Conservation (phyloP, 2,113 vertebrate species). For the Pteronura brasiliensis region DNA sequence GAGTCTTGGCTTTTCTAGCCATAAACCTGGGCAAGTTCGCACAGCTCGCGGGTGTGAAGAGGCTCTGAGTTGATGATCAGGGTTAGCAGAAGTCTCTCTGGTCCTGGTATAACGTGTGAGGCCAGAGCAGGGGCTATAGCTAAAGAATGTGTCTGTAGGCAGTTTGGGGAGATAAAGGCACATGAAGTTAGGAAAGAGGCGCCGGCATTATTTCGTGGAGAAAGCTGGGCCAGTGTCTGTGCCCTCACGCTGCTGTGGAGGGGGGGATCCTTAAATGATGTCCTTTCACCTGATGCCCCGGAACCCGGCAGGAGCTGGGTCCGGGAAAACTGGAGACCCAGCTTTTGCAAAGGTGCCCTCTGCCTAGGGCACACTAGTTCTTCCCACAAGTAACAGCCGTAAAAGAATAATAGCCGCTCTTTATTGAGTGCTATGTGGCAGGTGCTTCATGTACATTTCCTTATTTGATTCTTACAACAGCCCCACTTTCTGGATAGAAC, state of each 20-base stretch:
- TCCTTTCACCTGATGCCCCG: background rate
- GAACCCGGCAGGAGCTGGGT: background rate
- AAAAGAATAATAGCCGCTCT: constrained; percentile 17
- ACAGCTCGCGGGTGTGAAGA: background rate
- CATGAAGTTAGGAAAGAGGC: constrained; percentile 15
- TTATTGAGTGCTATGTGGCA: constrained; percentile 25
- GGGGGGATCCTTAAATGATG: background rate
- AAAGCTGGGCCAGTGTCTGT: background rate
- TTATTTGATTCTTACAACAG: background rate
- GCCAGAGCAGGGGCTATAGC: background rate
- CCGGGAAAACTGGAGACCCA: background rate
- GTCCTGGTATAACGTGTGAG: background rate
- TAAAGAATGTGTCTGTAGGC: background rate
- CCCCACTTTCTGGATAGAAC: background rate
- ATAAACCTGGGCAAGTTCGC: background rate
- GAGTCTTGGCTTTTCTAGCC: background rate
- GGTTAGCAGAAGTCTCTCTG: background rate
- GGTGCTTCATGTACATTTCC: background rate
- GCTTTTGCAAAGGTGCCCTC: background rate
- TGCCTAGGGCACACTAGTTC: background rate
- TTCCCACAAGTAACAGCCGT: background rate
- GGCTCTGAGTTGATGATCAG: background rate
- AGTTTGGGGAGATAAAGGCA: constrained; percentile 13
- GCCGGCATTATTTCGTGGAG: background rate
- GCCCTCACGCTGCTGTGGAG: background rate